These are phyloP conservation scores for Myripristis jacobus DNA, from an alignment of 2,797 vertebrate genomes.

Conservation along the genomic window DNA sequence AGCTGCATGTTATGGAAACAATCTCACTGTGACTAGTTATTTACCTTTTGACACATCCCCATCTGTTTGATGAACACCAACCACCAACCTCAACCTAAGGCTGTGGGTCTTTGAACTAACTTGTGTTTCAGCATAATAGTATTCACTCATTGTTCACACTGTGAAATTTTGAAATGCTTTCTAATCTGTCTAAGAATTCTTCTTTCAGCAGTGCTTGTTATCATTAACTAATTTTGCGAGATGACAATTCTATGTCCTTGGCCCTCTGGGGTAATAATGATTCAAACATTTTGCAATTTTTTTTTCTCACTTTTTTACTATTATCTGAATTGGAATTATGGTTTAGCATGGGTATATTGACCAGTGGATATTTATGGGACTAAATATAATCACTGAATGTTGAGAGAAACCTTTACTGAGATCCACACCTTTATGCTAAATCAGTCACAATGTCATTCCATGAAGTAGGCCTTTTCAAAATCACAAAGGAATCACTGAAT, in stretches of 20 bases:
- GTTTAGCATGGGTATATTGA: background rate
- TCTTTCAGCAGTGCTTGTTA: constrained; percentile 23
- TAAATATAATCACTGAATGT: constrained; percentile 12
- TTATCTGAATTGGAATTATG: background rate
- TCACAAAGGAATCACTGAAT: constrained; percentile 45
- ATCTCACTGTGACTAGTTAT: constrained; percentile 63
- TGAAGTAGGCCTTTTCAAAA: constrained; percentile 33
- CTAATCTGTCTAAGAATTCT: background rate
- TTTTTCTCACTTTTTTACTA: background rate
- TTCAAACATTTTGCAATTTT: constrained; percentile 1
- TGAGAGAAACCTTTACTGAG: constrained; percentile 17
- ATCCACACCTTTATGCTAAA: constrained; percentile 40
- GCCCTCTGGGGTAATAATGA: constrained; percentile 3
- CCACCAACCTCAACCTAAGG: constrained; percentile 41
- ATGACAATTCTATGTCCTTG: constrained; percentile 5
- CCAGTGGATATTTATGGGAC: constrained; percentile 4
- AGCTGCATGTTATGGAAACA: constrained; percentile 75
- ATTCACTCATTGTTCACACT: constrained; percentile 23
- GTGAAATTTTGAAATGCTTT: background rate
- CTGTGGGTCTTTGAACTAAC: constrained; percentile 44
- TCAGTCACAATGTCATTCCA: constrained; percentile 39
- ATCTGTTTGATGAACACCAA: constrained; percentile 64
- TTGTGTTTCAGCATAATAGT: constrained; percentile 33
- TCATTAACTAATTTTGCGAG: background rate
- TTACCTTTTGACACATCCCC: constrained; percentile 67